phyloP scores from a whole-genome alignment of 2,113 vertebrate species.

The Motacilla tschutschensis region DNA sequence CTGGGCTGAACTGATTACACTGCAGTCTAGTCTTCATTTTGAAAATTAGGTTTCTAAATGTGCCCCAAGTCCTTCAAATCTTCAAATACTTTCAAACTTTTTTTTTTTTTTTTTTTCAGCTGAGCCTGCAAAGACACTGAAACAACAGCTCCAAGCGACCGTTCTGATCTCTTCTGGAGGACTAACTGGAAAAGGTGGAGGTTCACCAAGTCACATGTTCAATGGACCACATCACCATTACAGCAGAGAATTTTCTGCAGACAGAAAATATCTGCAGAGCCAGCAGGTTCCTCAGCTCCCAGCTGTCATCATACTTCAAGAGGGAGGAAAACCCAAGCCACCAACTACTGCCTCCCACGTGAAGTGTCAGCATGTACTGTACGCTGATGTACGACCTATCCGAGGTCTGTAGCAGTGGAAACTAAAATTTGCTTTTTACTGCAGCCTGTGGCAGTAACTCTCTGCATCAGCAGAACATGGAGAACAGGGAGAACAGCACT shows the following conservation, averaged over 20 bases:
- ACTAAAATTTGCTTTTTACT: neutral
- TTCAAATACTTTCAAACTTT: neutral
- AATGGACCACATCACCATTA: neutral
- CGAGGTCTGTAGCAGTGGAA: neutral
- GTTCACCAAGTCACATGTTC: neutral
- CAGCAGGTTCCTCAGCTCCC: neutral
- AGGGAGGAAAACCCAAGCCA: neutral
- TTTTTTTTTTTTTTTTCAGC: neutral
- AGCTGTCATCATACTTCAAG: neutral
- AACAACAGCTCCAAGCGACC: neutral
- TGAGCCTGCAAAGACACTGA: neutral
- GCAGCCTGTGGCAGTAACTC: neutral
- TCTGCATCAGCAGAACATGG: neutral
- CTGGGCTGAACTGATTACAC: neutral
- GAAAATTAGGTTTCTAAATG: constrained; percentile 7
- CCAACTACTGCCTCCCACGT: neutral
- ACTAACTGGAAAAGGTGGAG: neutral
- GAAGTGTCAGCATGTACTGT: neutral
- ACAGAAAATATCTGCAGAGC: neutral
- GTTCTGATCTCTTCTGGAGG: neutral
- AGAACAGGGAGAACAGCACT: neutral
- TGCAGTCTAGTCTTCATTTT: neutral
- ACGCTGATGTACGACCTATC: neutral
- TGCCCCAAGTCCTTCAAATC: neutral
- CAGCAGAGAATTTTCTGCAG: neutral